Evolutionary conservation across 1,140 invertebrate species (phyloP), one percentile per base, ranked within the genome.

Genomic region (Phortica variegata): DNA sequence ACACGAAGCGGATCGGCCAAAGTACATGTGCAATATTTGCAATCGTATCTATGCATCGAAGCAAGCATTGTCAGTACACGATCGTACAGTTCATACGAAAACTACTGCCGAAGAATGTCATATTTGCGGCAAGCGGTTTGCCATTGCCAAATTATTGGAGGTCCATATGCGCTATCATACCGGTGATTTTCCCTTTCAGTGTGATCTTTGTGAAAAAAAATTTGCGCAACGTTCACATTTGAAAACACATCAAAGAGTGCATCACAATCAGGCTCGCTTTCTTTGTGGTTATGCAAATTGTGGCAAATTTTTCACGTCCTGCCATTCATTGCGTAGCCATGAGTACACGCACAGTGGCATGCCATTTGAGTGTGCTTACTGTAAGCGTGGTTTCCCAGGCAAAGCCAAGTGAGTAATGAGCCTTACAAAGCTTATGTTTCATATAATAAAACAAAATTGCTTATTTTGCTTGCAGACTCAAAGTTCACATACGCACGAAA

Each of bases 171-270:
- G 83, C 7, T 82, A 82, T 32, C 83, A 85, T 44, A 84, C 80
- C 0, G 82, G 81, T 0, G 72, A 83, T 31, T 79, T 83, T 38
- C 83, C 83, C 0, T 92, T 90, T 54, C 79, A 84, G 19, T 93
- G 90, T 61, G 81, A 81, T 21, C 85, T 88, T 56, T 92, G 90
- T 66, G 83, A 87, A 15, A 79, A 87, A 0, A 84, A 87, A 49
- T 91, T 90, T 70, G 88, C 90, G 0, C 89, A 91, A 60, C 41
- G 54, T 20, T 58, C 62, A 7, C 65, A 68, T 50, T 43, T 69
- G 16, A 61, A 45, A 6, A 42, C 61, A 4, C 65, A 65, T 38
- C 45, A 39, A 23, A 48, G 61, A 41, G 58, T 69, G 3, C 42
- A 58, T 10, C 65, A 69, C 26, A 49, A 43, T 17, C 56, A 52